phyloP scores from a whole-genome alignment of 2,888 invertebrate species.

The Pseudococcus jackbeardsleyi region DNA sequence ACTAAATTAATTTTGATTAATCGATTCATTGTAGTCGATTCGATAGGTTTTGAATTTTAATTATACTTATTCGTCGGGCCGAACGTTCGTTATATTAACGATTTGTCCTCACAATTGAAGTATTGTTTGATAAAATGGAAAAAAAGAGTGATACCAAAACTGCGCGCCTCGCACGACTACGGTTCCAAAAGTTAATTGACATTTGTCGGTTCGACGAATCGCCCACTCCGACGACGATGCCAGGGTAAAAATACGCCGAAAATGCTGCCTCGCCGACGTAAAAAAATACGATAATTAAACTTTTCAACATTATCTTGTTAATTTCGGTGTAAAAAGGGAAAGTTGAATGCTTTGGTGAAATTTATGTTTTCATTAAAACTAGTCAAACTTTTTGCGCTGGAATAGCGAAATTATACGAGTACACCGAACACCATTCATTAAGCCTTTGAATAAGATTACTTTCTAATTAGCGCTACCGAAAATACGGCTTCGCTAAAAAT shows the following conservation, averaged over 20 bases:
- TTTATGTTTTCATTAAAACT: constrained; percentile 56
- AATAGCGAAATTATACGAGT: background rate
- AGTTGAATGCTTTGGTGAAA: constrained; percentile 47
- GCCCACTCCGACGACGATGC: background rate
- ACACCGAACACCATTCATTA: constrained; percentile 54
- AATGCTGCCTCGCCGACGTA: background rate
- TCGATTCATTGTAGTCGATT: constrained; percentile 48
- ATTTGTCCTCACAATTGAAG: constrained; percentile 53
- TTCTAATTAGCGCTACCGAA: constrained; percentile 41
- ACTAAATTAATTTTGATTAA: constrained; percentile 56
- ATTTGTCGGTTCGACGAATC: constrained; percentile 2
- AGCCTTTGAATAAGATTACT: constrained; percentile 56
- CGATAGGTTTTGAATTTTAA: constrained; percentile 54
- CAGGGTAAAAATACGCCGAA: background rate
- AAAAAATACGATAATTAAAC: constrained; percentile 41
- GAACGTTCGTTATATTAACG: constrained; percentile 48
- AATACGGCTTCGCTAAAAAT: constrained; percentile 50
- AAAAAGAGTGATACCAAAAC: constrained; percentile 39
- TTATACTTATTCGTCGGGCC: constrained; percentile 41
- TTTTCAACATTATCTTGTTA: constrained; percentile 55
- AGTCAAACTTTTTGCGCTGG: constrained; percentile 34
- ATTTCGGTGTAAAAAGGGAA: constrained; percentile 54
- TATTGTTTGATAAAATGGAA: constrained; percentile 44
- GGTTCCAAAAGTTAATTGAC: background rate
- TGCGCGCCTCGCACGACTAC: background rate